Conservation (phyloP, 1,140 invertebrate genomes). For the Augochlora pura region DNA sequence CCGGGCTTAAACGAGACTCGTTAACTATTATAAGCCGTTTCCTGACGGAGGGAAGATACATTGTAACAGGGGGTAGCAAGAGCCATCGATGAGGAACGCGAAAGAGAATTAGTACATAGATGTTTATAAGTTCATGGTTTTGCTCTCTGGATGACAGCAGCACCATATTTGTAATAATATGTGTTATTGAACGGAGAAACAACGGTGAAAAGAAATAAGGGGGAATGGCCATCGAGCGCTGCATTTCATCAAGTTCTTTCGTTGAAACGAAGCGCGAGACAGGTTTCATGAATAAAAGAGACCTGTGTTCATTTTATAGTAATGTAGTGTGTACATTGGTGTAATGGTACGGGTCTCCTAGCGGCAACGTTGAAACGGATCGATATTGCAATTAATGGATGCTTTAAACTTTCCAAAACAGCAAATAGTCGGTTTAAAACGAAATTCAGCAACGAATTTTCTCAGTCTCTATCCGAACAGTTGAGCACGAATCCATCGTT, state of each 20-base stretch:
- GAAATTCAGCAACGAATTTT: too few relatives aligned
- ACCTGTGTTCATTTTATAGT: constrained; percentile 3
- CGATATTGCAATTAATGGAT: constrained; percentile 19
- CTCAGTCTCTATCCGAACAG: too few relatives aligned
- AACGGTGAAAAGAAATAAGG: background rate
- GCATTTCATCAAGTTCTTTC: background rate
- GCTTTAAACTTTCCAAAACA: too few relatives aligned
- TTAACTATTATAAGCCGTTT: background rate
- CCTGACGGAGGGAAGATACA: too few relatives aligned
- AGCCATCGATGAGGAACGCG: too few relatives aligned
- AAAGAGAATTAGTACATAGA: too few relatives aligned
- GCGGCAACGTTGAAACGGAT: constrained; percentile 49
- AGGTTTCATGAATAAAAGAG: constrained; percentile 34
- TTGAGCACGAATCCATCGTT: too few relatives aligned
- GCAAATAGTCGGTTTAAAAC: too few relatives aligned
- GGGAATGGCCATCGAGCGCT: background rate
- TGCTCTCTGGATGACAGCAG: too few relatives aligned
- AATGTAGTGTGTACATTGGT: constrained; percentile 3
- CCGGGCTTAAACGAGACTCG: constrained; percentile 5
- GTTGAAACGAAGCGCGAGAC: background rate
- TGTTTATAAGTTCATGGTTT: too few relatives aligned
- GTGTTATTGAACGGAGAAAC: background rate
- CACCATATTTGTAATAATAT: background rate
- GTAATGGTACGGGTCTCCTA: background rate
- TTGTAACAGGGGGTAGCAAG: too few relatives aligned